Base-by-base conservation (phyloP, 2,113 vertebrate genomes). In the Oncorhynchus gorbuscha region DNA sequence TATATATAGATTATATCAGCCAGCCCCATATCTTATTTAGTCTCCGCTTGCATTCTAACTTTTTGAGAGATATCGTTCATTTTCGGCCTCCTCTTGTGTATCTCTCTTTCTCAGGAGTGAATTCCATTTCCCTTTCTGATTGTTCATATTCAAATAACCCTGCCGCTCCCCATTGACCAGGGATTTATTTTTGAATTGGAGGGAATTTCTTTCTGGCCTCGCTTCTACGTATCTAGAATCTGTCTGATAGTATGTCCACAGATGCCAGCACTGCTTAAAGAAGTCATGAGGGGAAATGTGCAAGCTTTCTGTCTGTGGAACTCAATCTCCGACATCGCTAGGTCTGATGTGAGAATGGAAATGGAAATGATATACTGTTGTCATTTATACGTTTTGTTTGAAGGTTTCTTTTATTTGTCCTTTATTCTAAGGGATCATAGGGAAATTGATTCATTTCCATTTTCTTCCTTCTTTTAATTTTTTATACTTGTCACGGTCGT, bases 1-100 rank as follows among this genome's bases (percentile, higher is more conserved):
- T 66, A 49, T 61, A 49, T 28, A 74, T 66, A 65, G 66, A 74
- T 66, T 3, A 65, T 22, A 65, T 66, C 28, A 64, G 30, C 9
- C 39, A 3, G 11, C 6, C 11, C 39, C 58, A 3, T 58, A 32
- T 64, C 62, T 9, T 24, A 64, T 64, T n/a, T 64, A 0, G 39
- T 51, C 24, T 35, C 35, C 20, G 39, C 22, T 28, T 13, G 7
- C 35, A 16, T 22, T 22, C 61, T 9, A 14, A 14, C 32, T 14
- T 45, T 61, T 65, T 20, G 5, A 48, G 61, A 28, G 59, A 18
- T 49, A 65, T 65, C 22, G 5, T 48, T 24, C 59, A 66, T 18
- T 65, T 26, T 14, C 35, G 32, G 20, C 7, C 61, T 73, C 8
- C 72, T 73, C 28, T 13, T 61, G 20, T 39, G 30, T 22, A 59